These are phyloP conservation scores for Platanista minor DNA, from an alignment of 2,113 vertebrate species.

Conservation along the genomic window DNA sequence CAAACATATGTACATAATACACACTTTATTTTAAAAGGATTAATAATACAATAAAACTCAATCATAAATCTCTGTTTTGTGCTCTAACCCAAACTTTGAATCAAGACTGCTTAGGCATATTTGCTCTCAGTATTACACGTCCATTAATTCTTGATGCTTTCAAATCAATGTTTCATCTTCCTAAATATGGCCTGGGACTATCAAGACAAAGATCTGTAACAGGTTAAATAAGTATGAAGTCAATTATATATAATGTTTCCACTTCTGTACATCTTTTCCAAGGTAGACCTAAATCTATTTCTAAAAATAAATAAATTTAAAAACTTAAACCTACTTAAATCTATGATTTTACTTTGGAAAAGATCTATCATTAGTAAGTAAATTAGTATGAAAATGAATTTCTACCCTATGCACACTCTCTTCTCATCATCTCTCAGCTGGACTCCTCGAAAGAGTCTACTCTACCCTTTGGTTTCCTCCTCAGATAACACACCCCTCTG, in stretches of 20 bases:
- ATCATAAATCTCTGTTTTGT: neutral
- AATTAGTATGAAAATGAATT: neutral
- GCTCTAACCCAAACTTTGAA: neutral
- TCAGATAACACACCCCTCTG: neutral
- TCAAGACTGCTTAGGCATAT: neutral
- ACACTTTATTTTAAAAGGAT: neutral
- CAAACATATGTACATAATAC: constrained; percentile 75
- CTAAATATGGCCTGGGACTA: neutral
- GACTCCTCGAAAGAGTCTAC: neutral
- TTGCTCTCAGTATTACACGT: neutral
- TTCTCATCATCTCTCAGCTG: neutral
- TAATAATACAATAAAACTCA: neutral
- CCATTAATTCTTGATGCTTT: neutral
- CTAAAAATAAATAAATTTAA: neutral
- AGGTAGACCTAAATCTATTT: neutral
- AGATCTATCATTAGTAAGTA: neutral
- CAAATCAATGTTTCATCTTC: neutral
- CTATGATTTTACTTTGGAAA: neutral
- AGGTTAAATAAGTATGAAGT: neutral
- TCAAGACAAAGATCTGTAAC: neutral
- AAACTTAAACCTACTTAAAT: neutral
- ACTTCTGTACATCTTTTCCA: neutral
- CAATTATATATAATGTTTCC: neutral
- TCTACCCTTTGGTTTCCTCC: neutral
- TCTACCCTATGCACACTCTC: neutral